Base-by-base conservation (phyloP, 2,797 vertebrate species). In the Crenuchus spilurus region DNA sequence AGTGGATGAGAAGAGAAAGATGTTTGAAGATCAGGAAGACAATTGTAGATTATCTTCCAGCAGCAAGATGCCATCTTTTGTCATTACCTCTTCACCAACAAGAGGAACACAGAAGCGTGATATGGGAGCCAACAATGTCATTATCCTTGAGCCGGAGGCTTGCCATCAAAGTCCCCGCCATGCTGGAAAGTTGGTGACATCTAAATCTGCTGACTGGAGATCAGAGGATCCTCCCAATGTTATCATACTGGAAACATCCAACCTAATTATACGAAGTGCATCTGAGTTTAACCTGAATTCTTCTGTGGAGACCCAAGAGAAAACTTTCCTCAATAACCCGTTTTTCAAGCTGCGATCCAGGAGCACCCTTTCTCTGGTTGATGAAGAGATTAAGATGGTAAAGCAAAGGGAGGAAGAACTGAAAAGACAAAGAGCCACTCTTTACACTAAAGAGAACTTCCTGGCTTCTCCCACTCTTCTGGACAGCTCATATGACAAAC, bases 301-400 rank as follows among this genome's bases (percentile, higher is more conserved):
- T 60, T 76, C 75, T 3, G 89, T 90, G 20, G 88, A 90, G 75
- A 84, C 84, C 6, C 90, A 90, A 31, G 91, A 93, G 74, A 92
- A 91, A 72, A 89, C 88, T 13, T 93, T 94, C 76, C 85, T 92
- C 6, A 93, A 88, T 77, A 94, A 94, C 75, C 93, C 93, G 0
- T 94, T 94, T 83, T 94, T 94, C 82, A 94, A 94, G 71, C 83
- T 94, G 67, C 87, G 91, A 4, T 94, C 93, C 30, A 87, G 93
- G 75, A 93, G 93, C 84, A 74, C 90, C 6, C 85, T 92, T 51
- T 94, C 93, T 3, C 82, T 94, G 42, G 90, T 94, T 42, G 92
- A 93, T 70, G 92, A 93, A 73, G 93, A 94, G 82, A 94, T 94
- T 26, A 88, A 88, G 74, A 84, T 89, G 83, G 91, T 92, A 24